These are phyloP conservation scores for Nestor notabilis DNA, from an alignment of 2,113 vertebrate genomes.

Conservation along the genomic window DNA sequence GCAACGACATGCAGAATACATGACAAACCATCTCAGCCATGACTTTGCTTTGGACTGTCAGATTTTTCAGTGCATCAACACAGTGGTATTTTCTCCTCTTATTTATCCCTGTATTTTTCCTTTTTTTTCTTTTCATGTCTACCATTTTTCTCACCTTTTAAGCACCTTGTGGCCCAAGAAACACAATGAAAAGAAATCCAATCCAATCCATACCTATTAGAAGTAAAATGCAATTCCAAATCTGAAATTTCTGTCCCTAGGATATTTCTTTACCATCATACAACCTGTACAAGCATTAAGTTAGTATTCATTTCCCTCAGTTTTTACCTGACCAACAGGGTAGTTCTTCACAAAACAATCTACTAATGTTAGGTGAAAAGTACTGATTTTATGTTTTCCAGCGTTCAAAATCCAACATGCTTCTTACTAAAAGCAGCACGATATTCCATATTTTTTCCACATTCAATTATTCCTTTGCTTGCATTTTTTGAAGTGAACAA, in stretches of 20 bases:
- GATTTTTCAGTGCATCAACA: background rate
- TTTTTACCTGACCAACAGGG: background rate
- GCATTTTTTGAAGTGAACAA: background rate
- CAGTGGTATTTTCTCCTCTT: background rate
- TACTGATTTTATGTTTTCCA: background rate
- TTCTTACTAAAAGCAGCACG: background rate
- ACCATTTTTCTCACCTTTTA: background rate
- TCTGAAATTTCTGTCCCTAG: background rate
- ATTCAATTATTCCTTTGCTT: background rate
- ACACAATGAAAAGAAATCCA: background rate
- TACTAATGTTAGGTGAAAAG: background rate
- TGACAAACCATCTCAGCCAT: background rate
- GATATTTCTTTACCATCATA: background rate
- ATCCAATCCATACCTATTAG: background rate
- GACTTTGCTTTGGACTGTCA: background rate
- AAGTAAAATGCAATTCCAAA: background rate
- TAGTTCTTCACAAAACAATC: background rate
- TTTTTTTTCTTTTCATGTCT: background rate
- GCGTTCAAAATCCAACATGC: background rate
- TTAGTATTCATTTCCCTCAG: background rate
- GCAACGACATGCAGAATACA: rapidly evolving
- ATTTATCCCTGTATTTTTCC: background rate
- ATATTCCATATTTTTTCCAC: background rate
- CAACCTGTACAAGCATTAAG: background rate
- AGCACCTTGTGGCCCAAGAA: background rate